These are phyloP conservation scores for Ormyrus pomaceus DNA, from an alignment of 2,888 invertebrate species.

Conservation along the genomic window DNA sequence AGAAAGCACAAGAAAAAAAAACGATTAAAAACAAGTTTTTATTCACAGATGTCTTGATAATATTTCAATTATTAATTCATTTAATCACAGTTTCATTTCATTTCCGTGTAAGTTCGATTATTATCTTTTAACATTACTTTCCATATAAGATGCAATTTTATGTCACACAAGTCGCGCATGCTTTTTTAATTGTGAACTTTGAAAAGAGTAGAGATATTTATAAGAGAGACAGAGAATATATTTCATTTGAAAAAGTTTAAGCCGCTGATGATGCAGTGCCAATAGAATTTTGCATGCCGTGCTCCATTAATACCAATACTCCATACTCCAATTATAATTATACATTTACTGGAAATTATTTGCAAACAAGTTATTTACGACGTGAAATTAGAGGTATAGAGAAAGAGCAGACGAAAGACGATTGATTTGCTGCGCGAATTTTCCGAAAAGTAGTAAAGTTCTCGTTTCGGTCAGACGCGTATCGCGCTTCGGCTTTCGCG, in stretches of 20 bases:
- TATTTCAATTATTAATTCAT: background rate
- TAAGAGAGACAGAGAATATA: background rate
- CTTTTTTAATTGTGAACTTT: constrained; percentile 12
- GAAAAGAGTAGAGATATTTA: constrained; percentile 1
- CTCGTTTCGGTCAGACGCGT: background rate
- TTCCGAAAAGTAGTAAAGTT: constrained; percentile 34
- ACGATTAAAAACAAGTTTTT: constrained; percentile 22
- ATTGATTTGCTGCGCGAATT: background rate
- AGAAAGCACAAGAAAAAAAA: constrained; percentile 31
- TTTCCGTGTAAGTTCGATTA: constrained; percentile 17
- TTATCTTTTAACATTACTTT: background rate
- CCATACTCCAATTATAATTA: background rate
- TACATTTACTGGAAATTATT: background rate
- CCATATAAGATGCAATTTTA: constrained; percentile 30
- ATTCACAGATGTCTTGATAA: too few relatives aligned
- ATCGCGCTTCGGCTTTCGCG: background rate
- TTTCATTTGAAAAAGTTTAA: constrained; percentile 25
- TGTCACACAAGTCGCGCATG: constrained; percentile 33
- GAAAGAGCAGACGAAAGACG: background rate
- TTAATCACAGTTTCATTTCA: background rate
- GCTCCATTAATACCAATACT: background rate
- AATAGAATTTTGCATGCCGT: constrained; percentile 29
- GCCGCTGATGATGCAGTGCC: constrained; percentile 1
- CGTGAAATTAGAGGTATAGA: too few relatives aligned
- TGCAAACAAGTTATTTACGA: too few relatives aligned